These are phyloP conservation scores for Sesamia inferens DNA, from an alignment of 2,888 invertebrate species.

Conservation along the genomic window DNA sequence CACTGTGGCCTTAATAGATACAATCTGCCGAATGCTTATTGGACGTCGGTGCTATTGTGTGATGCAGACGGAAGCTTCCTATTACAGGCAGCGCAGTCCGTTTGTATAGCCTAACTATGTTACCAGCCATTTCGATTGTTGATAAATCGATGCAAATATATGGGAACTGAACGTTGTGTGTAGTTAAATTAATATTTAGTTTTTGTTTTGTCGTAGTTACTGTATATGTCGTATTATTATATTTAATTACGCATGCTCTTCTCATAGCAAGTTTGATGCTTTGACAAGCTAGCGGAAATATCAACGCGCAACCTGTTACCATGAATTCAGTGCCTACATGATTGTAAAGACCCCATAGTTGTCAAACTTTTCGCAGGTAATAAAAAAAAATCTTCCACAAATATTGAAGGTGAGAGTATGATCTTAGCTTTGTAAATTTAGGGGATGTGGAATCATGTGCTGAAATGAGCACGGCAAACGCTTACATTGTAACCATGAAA, in stretches of 20 bases:
- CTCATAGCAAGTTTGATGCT: not conserved
- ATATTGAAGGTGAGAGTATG: not conserved
- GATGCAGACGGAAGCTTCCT: conserved; percentile 61
- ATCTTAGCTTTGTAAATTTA: not conserved
- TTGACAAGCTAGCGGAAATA: not conserved
- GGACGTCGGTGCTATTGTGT: conserved; percentile 64
- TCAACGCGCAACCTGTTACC: not conserved
- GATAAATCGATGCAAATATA: conserved; percentile 49
- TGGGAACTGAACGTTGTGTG: conserved; percentile 24
- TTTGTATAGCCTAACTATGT: conserved; percentile 68
- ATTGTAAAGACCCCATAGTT: not conserved
- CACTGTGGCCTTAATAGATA: conserved; percentile 63
- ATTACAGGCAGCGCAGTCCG: conserved; percentile 69
- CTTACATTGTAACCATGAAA: not conserved
- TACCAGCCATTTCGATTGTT: conserved; percentile 57
- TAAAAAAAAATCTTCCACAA: not conserved
- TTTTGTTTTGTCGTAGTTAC: not conserved
- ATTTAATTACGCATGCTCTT: not conserved
- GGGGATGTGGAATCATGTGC: not conserved
- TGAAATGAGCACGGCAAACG: too few relatives aligned
- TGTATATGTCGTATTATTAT: too few relatives aligned
- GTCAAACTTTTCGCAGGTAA: too few relatives aligned
- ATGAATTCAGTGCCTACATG: not conserved
- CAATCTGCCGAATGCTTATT: conserved; percentile 64
- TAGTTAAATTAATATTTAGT: conserved; percentile 23